These are phyloP conservation scores for Cynodonichthys magdalenae DNA, from an alignment of 2,797 vertebrate species.

Conservation along the genomic window DNA sequence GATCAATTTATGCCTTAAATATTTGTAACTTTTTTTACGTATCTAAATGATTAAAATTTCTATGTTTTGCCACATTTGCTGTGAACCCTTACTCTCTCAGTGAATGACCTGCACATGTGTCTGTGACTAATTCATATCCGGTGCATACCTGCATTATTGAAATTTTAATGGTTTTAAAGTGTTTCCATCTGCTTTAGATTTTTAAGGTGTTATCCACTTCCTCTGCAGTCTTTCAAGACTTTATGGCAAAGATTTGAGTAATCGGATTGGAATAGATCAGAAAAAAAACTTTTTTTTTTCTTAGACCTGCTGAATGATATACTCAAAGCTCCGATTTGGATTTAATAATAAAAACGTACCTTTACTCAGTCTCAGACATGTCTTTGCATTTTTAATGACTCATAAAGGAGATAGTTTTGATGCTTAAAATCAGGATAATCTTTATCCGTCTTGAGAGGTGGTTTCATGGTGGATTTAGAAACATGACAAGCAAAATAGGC, in stretches of 20 bases:
- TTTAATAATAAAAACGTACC: conserved; percentile 42
- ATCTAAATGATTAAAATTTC: not conserved
- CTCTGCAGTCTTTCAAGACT: conserved; percentile 24
- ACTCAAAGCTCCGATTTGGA: conserved; percentile 29
- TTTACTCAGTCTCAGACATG: conserved; percentile 37
- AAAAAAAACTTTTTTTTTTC: conserved; percentile 16
- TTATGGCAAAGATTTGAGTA: conserved; percentile 37
- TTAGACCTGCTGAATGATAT: conserved; percentile 21
- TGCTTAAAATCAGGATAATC: conserved; percentile 47
- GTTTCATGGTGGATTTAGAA: conserved; percentile 47
- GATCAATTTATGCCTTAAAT: not conserved
- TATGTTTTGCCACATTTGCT: not conserved
- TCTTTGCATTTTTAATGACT: conserved; percentile 26
- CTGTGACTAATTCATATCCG: conserved; percentile 6
- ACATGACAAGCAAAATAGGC: conserved; percentile 24
- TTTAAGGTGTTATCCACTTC: conserved; percentile 24
- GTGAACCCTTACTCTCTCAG: conserved; percentile 1
- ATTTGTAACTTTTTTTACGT: not conserved
- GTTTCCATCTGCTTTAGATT: conserved; percentile 39
- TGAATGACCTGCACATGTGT: conserved; percentile 10
- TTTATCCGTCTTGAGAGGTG: conserved; percentile 52
- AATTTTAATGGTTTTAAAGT: conserved; percentile 26
- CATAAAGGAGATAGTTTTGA: conserved; percentile 40
- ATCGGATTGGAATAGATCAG: conserved; percentile 38
- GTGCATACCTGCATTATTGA: conserved; percentile 15